Base-by-base conservation (phyloP, 2,113 vertebrate species). In the Rafetus swinhoei region DNA sequence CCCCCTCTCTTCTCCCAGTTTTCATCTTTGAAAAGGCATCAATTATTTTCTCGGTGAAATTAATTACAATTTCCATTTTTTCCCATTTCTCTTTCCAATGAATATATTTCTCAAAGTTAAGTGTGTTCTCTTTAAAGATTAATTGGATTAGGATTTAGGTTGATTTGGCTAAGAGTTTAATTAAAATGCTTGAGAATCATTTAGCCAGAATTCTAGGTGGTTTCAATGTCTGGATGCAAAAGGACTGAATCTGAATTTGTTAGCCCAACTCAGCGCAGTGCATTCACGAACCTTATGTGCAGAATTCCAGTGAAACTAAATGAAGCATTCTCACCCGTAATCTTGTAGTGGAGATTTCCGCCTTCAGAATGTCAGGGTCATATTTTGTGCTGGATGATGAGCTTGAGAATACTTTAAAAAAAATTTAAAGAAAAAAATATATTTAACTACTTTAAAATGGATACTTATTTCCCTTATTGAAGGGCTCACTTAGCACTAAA, bases 311-410 rank as follows among this genome's bases (percentile, higher is more conserved):
- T 55, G 5, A 91, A 29, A 39, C 10, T 1, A 27, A 90, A 14
- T 85, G 86, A 93, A 96, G 56, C 62, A 90, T 16, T 62, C 98
- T 98, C 97, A 99, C 98, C 98, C 98, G 97, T 96, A 99, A 97
- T 97, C 98, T 98, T n/a, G 98, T 99, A 79, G 98, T 99, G 79
- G 98, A 98, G 96, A 99, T 98, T 97, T 99, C 98, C 27, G 98
- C 98, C 96, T 99, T 99, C 94, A 99, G 97, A 96, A 99, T 99
- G 94, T 99, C 98, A 80, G 98, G 98, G 89, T 99, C 98, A 85
- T 99, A 99, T 93, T 99, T 99, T 39, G 98, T 98, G 93, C 98
- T 98, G 77, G 98, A 98, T n/a, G 98, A 99, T 89, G 98, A 99
- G 82, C 98, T 97, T 88, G 98, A 99, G 96, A 99, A 98, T 55